A percentile compares a stretch with the other conserved stretches of the same genome.
phyloP scores from a whole-genome alignment of 37 sponge, comb jelly and placozoan species.

The Ephydatia muelleri region DNA sequence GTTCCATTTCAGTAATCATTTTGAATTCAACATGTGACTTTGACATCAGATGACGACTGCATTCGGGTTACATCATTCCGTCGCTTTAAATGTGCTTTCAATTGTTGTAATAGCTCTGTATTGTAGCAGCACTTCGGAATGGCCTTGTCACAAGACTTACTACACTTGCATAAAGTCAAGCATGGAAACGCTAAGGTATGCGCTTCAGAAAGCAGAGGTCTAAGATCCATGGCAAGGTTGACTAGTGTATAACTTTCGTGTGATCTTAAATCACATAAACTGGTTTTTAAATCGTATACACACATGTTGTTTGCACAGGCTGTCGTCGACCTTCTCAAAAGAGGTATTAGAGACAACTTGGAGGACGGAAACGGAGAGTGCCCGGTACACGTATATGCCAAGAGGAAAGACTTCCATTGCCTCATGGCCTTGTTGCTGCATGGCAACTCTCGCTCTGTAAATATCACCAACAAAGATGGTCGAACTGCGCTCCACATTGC shows the following conservation, averaged over 20 bases:
- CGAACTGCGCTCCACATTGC: not conserved
- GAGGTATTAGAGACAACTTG: not conserved
- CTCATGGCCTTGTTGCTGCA: not conserved
- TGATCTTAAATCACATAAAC: too few species aligned
- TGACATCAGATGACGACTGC: too few species aligned
- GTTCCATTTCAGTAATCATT: too few species aligned
- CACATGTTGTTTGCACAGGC: not conserved
- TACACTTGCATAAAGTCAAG: not conserved
- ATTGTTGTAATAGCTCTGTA: too few species aligned
- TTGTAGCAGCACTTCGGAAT: not conserved
- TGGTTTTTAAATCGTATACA: too few species aligned
- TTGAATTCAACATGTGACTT: too few species aligned
- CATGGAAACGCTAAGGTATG: not conserved
- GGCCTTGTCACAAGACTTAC: not conserved
- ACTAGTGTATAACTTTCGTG: too few species aligned
- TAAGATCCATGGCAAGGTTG: too few species aligned
- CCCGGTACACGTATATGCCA: not conserved
- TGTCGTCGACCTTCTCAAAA: not conserved
- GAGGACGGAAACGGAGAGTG: not conserved
- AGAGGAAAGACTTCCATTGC: not conserved
- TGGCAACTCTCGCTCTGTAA: not conserved
- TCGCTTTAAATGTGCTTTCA: too few species aligned
- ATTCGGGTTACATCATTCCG: too few species aligned
- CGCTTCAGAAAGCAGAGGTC: not conserved
- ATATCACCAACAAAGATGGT: not conserved